Evolutionary conservation across 1,140 invertebrate species (phyloP), one percentile per base, ranked within the genome.

Genomic region (Drosophila ercepeae): DNA sequence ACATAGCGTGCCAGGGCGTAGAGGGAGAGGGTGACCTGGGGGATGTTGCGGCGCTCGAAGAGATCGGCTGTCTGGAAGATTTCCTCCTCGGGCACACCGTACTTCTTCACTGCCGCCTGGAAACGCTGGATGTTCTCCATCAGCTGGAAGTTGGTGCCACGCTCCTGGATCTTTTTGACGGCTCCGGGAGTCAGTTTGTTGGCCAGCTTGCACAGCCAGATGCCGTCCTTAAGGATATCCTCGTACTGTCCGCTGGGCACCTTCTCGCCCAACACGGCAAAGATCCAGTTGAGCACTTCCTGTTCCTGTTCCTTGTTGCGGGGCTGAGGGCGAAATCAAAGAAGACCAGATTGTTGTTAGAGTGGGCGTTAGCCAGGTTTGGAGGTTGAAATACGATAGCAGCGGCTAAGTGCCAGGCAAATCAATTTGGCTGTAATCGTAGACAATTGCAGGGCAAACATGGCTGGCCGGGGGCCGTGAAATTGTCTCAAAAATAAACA

Each of bases 51-150:
- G 89, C 95, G 95, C 91, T 99, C 98, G 91, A 98, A 99, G 4
- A 99, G 93, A 93, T 99, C 98, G 27, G 98, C 98, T 0, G 98
- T 99, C 92, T 99, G 98, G 94, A 99, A 99, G 78, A 99, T 97
- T 93, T 99, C 98, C 91, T 98, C 97, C 84, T 98, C 96, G 29
- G 96, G 98, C 8, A 99, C 96, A 16, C 98, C 98, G 89, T 99
- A 99, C 63, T 96, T 95, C 92, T 97, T 98, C 36, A 96, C 94
- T 0, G 96, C 97, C 13, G 96, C 96, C 93, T 99, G 98, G 93
- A 99, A 99, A 92, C 96, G 95, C 91, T 98, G 97, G 82, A 99
- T 96, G 91, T 99, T 99, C 92, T 99, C 98, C 98, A 99, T 99
- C 70, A 99, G 93, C 78, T 99, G 98, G 92, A 99, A 99, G 78